Evolutionary conservation across 2,888 invertebrate species (phyloP).

Genomic region (Ichneumon xanthorius): DNA sequence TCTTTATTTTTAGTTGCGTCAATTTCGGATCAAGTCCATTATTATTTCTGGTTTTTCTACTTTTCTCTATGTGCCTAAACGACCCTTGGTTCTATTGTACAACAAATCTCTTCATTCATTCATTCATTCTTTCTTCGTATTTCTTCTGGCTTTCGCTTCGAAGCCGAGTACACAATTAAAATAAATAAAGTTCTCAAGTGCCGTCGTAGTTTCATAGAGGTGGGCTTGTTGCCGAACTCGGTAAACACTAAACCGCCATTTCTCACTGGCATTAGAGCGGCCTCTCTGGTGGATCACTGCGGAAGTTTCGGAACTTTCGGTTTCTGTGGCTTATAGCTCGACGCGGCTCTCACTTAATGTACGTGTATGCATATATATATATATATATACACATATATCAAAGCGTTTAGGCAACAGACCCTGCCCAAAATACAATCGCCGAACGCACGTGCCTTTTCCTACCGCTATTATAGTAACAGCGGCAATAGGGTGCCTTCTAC

Average conservation of each 20-base stretch:
- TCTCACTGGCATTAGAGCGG: neutral
- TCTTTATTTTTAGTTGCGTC: too few relatives aligned
- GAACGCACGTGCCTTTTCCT: slow-evolving; percentile 14
- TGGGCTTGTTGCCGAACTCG: slow-evolving; percentile 14
- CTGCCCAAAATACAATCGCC: slow-evolving; percentile 2
- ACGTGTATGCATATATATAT: neutral
- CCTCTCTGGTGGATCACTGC: neutral
- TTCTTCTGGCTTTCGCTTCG: neutral
- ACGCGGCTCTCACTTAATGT: neutral
- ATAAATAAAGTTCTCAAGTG: neutral
- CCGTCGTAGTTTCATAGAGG: neutral
- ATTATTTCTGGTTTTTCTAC: too few relatives aligned
- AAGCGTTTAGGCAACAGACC: neutral
- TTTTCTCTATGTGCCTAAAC: too few relatives aligned
- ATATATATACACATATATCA: neutral
- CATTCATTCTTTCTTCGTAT: neutral
- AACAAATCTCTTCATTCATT: neutral
- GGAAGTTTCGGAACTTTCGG: slow-evolving; percentile 37
- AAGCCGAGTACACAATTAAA: neutral
- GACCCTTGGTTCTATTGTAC: too few relatives aligned
- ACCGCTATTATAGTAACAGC: neutral
- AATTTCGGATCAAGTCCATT: too few relatives aligned
- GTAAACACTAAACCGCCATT: slow-evolving; percentile 9
- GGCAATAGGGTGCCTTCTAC: neutral
- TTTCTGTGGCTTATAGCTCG: neutral